Evolutionary conservation across 1,140 invertebrate species (phyloP), one percentile per base, ranked within the genome.

Genomic region (Branchinecta lynchi): DNA sequence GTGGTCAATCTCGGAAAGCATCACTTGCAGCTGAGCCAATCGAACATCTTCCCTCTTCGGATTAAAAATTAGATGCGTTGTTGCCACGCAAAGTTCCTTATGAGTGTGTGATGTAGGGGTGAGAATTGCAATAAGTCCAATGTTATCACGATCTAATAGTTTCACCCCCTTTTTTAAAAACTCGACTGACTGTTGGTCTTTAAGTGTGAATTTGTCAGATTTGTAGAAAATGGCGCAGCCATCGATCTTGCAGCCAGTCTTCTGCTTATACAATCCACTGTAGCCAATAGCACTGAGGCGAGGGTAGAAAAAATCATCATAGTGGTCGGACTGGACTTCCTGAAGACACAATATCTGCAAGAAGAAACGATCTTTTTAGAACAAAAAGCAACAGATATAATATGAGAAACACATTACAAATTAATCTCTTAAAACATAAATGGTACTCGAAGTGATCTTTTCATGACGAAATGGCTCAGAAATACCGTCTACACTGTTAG

Each of bases 31-130:
- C 79, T 98, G 95, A 0, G 90, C 92, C 17, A 96, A 80, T 75
- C 93, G 86, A 0, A 96, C 85, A 78, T 98, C 93, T 32, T 88
- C 85, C 43, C 94, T 79, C 74, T 81, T 86, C 0, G 91, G 92
- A 82, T 97, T 97, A 76, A 89, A 98, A 7, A 97, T 79, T n/a
- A 98, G 80, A 80, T 98, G 95, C 0, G 94, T 97, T 6, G 91
- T 98, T 7, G 90, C 91, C 0, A 97, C 83, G 43, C 83, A 67
- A 93, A 77, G 21, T 85, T 78, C 7, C 10, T 45, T 20, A 67
- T 44, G 67, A 65, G 44, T 12, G 32, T 67, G 9, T 21, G 71
- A 70, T n/a, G 66, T 70, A 7, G 76, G 77, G 65, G 71, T 71
- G 44, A 96, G 84, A 76, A 89, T 88, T 5, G 87, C 84, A 46